phyloP scores from a whole-genome alignment of 2,797 vertebrate species.

The Muscicapa striata region DNA sequence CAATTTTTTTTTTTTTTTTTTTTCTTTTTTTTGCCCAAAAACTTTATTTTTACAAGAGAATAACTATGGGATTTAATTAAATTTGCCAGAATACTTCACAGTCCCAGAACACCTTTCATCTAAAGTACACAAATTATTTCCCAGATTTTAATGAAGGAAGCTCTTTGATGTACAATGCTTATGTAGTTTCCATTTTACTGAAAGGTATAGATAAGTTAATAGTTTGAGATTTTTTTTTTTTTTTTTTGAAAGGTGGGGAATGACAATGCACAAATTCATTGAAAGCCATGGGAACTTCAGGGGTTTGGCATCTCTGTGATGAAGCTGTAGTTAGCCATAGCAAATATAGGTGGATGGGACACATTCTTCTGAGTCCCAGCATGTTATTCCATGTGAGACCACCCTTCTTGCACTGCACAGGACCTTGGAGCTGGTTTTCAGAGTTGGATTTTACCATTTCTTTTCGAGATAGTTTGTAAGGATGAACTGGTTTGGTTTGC shows the following conservation, averaged over 20 bases:
- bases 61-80: constrained; percentile 57
- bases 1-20: background rate
- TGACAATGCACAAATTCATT: background rate
- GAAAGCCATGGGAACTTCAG: background rate
- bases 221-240: background rate
- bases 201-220: constrained; percentile 31
- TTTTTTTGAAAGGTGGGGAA: background rate
- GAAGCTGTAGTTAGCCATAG: background rate
- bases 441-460: background rate
- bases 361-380: background rate
- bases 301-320: background rate
- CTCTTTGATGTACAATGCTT: constrained; percentile 41
- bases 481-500: background rate
- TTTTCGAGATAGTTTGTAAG: background rate
- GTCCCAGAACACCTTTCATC: constrained; percentile 62
- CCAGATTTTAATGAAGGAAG: constrained; percentile 58
- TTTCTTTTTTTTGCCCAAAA: background rate
- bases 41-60: constrained; percentile 13
- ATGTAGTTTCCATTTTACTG: constrained; percentile 30
- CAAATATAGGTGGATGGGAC: background rate
- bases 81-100: constrained; percentile 46
- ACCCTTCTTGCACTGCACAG: background rate
- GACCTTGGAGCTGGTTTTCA: background rate
- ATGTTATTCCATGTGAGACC: background rate
- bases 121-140: constrained; percentile 58